Base-by-base conservation (phyloP, 2,113 vertebrate species). In the Laterallus jamaicensis region DNA sequence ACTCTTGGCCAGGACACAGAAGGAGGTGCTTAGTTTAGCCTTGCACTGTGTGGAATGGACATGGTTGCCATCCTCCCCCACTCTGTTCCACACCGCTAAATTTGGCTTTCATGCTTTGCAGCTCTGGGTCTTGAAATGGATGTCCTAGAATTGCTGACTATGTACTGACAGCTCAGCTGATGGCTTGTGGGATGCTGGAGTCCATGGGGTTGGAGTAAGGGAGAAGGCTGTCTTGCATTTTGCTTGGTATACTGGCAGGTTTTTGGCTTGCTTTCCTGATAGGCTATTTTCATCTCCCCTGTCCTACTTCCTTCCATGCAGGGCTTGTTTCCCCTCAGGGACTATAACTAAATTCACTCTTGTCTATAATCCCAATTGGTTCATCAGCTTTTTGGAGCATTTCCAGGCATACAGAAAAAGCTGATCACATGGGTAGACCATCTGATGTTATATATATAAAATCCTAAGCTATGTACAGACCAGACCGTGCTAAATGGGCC, bases 251-350 rank as follows among this genome's bases (percentile, higher is more conserved):
- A 69, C 83, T 91, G 88, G 74, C 93, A 96, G 91, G 74, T 89
- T 88, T 94, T 95, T 96, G 96, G 93, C 91, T 94, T 63, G 49
- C 83, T 91, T 93, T 94, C 50, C 77, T 73, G 91, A 85, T 93
- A 93, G 88, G 87, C 92, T 96, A 96, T 95, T 97, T 97, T 96
- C 92, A 94, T 97, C 92, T 96, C 74, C 63, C 77, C 84, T 96
- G 83, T 95, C 89, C 93, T 95, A 93, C 77, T 94, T 97, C 92
- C 76, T 96, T 96, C 92, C 83, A 82, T 78, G 79, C 62, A 85
- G 88, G 75, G 92, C 91, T 94, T 5, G 29, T 95, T 93, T 97
- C 15, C 77, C 90, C 92, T 21, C 83, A 82, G 91, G 92, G 92
- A 87, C 86, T 94, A 50, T 79, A 93, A 73, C 95, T 92, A 91